A percentile compares a stretch with the other conserved stretches of the same genome.
These are phyloP conservation scores for Bruchidius siliquastri DNA, from an alignment of 2,888 invertebrate species.

Conservation along the genomic window DNA sequence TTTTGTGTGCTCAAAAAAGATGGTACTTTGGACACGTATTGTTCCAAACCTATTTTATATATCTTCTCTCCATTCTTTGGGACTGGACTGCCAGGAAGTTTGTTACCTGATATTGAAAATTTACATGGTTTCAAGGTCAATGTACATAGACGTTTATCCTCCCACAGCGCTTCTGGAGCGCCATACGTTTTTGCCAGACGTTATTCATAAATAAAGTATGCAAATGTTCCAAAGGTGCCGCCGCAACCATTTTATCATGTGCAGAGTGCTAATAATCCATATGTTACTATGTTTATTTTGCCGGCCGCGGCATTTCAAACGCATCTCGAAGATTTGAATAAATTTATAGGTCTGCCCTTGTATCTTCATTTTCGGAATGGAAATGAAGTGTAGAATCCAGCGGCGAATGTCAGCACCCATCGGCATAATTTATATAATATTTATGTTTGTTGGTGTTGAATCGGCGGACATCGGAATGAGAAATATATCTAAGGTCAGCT, in stretches of 20 bases:
- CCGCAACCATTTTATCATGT: background rate
- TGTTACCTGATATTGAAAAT: no score
- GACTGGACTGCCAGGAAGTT: no score
- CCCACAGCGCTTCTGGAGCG: no score
- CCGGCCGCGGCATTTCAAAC: background rate
- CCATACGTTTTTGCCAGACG: no score
- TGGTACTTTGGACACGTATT: no score
- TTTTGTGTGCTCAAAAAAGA: no score
- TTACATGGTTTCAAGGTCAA: no score
- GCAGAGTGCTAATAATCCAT: background rate
- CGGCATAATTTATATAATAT: background rate
- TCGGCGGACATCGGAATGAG: background rate
- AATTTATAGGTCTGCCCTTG: background rate
- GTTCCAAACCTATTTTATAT: no score
- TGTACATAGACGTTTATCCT: no score
- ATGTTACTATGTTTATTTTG: background rate
- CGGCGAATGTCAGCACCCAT: background rate
- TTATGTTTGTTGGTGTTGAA: background rate
- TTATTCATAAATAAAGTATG: background rate
- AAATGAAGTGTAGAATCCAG: background rate
- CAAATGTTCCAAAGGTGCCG: background rate
- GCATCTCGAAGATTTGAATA: background rate
- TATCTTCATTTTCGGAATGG: background rate
- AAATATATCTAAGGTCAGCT: background rate
- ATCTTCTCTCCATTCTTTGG: no score